A percentile compares a stretch with the other conserved stretches of the same genome.
phyloP scores from a whole-genome alignment of 2,797 vertebrate genomes.

The Sebastiscus tertius region DNA sequence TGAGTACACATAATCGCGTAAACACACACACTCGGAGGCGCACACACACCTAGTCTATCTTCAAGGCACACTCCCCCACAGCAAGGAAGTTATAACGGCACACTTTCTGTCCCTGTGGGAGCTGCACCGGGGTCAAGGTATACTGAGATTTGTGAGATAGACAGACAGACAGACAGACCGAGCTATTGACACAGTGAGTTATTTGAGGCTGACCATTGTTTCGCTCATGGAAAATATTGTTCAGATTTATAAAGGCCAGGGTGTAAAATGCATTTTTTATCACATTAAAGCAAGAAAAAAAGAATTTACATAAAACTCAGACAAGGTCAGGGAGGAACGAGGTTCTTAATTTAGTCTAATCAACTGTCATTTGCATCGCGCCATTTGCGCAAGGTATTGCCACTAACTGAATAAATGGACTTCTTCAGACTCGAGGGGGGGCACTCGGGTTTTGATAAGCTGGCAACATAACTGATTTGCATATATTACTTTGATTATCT shows the following conservation, averaged over 20 bases:
- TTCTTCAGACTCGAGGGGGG: conserved; percentile 98
- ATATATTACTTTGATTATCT: conserved; percentile 99
- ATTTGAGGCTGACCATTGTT: conserved; percentile 56
- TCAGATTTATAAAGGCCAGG: conserved; percentile 62
- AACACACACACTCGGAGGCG: conserved; percentile 63
- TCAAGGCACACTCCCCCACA: conserved; percentile 74
- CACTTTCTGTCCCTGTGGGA: conserved; percentile 75
- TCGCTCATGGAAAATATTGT: conserved; percentile 47
- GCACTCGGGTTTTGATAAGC: conserved; percentile 99
- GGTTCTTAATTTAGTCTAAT: conserved; percentile 99
- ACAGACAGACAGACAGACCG: conserved; percentile 37
- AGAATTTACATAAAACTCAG: conserved; percentile 99
- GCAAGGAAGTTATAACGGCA: conserved; percentile 82
- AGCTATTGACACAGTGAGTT: conserved; percentile 46
- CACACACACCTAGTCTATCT: conserved; percentile 66
- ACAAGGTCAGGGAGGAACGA: conserved; percentile 99
- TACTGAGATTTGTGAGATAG: conserved; percentile 55
- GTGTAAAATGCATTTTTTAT: conserved; percentile 70
- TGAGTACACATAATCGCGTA: conserved; percentile 69
- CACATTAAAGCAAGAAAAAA: conserved; percentile 74
- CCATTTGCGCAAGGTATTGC: conserved; percentile 99
- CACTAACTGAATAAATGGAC: conserved; percentile 99
- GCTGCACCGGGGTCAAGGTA: conserved; percentile 71
- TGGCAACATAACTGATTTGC: conserved; percentile 99
- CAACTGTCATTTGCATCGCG: conserved; percentile 99